Evolutionary conservation across 2,797 vertebrate species (phyloP).

Genomic region (Nasua narica): DNA sequence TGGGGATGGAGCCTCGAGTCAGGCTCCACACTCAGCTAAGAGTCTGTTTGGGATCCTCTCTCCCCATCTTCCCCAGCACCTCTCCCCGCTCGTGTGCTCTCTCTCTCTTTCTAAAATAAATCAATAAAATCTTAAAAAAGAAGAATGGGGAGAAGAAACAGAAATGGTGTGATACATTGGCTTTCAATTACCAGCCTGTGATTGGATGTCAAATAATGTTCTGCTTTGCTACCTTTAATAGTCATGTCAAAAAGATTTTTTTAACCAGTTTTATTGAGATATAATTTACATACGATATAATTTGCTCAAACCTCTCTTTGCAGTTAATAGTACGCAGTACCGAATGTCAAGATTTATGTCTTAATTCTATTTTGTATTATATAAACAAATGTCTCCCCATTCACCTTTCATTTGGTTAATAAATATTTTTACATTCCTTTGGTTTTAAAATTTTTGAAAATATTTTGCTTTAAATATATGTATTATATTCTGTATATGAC

Average conservation of each 20-base stretch:
- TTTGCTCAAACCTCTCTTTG: neutral
- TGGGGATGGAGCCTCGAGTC: neutral
- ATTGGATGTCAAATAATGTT: neutral
- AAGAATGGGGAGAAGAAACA: neutral
- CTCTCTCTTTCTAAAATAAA: neutral
- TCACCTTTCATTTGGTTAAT: neutral
- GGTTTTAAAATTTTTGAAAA: neutral
- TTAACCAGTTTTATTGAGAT: neutral
- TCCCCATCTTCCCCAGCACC: accelerated
- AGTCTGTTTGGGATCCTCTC: neutral
- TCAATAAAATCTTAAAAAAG: too few species aligned
- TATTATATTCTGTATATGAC: neutral
- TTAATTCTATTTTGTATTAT: neutral
- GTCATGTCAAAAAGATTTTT: neutral
- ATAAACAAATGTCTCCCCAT: neutral
- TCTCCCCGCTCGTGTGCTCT: neutral
- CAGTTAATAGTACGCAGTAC: neutral
- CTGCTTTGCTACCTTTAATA: neutral
- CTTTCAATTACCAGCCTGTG: neutral
- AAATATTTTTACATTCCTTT: neutral
- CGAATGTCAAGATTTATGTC: neutral
- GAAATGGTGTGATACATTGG: neutral
- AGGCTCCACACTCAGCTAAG: neutral
- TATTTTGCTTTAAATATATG: neutral
- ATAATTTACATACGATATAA: neutral